Evolutionary conservation across 1,140 invertebrate species (phyloP), one percentile per base, ranked within the genome.

Genomic region (Hirudo medicinalis): DNA sequence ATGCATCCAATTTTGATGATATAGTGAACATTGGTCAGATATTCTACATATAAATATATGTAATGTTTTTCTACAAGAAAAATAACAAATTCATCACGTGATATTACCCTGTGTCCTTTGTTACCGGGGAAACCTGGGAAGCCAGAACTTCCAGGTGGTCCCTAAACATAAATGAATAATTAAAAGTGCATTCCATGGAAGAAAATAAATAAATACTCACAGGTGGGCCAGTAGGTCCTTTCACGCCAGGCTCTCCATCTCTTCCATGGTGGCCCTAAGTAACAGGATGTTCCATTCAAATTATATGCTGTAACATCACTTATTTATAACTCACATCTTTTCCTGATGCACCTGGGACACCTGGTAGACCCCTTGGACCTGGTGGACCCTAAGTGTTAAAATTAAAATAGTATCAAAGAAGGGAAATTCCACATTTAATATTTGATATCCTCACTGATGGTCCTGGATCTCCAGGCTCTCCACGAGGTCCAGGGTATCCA

Each of bases 181-280:
- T 49, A 17, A 49, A 49, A 13, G 13, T 8, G 11, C 43, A 49
- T 49, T 63, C 57, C 11, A 27, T n/a, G 4, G 19, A 32, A 0
- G 29, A 17, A 32, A 63, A 6, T 2, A 32, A 63, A 63, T 63
- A 63, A 32, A 25, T 53, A 70, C 43, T 49, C 25, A 70, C 71
- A 20, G 60, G 57, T 73, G 49, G 27, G 20, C 72, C 74, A 19
- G 53, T 27, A 2, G 32, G 29, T 43, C 74, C 74, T 54, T 32
- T 43, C 32, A 53, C 20, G 20, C 74, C 74, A 63, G 71, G 32
- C 5, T 67, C 67, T 55, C 74, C 74, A 60, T 53, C 32, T 66
- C 60, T 57, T 25, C 75, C 73, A 73, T 71, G 60, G 73, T 74
- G 36, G 54, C 76, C 57, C 74, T 55, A 13, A 54, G 53, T 49